phyloP scores from a whole-genome alignment of 2,797 vertebrate genomes.

The Acipenser transmontanus region DNA sequence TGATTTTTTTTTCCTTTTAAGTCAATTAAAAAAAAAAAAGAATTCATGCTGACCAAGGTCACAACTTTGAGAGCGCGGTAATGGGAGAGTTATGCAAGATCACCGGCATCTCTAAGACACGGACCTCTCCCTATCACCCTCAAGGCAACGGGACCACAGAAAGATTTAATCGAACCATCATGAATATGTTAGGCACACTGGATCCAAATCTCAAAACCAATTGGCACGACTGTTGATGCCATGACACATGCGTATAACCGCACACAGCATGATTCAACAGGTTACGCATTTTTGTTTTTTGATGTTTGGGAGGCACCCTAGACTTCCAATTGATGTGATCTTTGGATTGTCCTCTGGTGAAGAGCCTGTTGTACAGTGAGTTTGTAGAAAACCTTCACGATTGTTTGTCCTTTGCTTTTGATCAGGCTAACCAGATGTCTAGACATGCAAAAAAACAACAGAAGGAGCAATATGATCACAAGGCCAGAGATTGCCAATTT shows the following conservation, averaged over 20 bases:
- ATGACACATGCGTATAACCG: slow-evolving; percentile 36
- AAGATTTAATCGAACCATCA: slow-evolving; percentile 17
- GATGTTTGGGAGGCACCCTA: too few relatives aligned
- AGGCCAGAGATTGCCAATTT: too few relatives aligned
- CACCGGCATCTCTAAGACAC: slow-evolving; percentile 26
- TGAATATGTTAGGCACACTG: slow-evolving; percentile 34
- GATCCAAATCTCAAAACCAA: slow-evolving; percentile 23
- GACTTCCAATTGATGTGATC: too few relatives aligned
- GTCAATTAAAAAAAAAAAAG: neutral
- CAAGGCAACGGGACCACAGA: slow-evolving; percentile 29
- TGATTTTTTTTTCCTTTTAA: too few relatives aligned
- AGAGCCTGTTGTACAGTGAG: neutral
- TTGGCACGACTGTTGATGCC: slow-evolving; percentile 30
- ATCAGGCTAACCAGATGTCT: neutral
- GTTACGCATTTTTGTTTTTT: slow-evolving; percentile 22
- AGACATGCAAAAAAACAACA: too few relatives aligned
- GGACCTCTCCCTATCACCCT: slow-evolving; percentile 19
- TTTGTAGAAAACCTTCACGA: neutral
- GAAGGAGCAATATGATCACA: too few relatives aligned
- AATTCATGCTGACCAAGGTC: slow-evolving; percentile 25
- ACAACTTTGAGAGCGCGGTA: slow-evolving; percentile 32
- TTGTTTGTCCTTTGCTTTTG: neutral
- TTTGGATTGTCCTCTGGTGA: neutral
- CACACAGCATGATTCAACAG: slow-evolving; percentile 24
- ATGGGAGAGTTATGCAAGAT: slow-evolving; percentile 28